phyloP scores from a whole-genome alignment of 2,113 vertebrate genomes.

The Menura novaehollandiae region DNA sequence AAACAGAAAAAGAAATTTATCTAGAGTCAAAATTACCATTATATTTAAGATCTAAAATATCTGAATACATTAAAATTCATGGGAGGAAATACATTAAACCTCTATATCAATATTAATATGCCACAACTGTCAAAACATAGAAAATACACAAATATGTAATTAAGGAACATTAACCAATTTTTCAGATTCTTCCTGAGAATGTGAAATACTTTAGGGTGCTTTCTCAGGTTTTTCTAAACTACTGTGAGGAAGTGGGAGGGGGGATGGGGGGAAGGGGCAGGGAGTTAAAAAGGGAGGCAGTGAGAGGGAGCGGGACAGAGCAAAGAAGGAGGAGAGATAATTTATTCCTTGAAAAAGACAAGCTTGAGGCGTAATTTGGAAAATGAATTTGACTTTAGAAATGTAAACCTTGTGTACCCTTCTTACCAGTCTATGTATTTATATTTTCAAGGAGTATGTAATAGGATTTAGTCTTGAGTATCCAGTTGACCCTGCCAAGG shows the following conservation, averaged over 20 bases:
- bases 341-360: background rate
- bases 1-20: background rate
- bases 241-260: background rate
- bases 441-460: background rate
- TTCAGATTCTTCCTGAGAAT: background rate
- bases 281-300: background rate
- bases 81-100: background rate
- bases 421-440: background rate
- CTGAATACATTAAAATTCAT: background rate
- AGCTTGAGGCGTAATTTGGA: background rate
- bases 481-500: background rate
- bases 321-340: accelerated
- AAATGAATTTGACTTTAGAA: background rate
- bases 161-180: background rate
- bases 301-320: background rate
- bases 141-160: background rate
- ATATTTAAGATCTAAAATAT: background rate
- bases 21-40: background rate
- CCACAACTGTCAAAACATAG: background rate
- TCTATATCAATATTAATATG: background rate
- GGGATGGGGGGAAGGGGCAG: too few relatives aligned
- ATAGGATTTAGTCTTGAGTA: background rate
- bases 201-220: background rate
- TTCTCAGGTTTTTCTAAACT: background rate
- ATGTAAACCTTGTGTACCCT: background rate